phyloP scores from a whole-genome alignment of 2,888 invertebrate species.

The Lordiphosa andalusiaca region DNA sequence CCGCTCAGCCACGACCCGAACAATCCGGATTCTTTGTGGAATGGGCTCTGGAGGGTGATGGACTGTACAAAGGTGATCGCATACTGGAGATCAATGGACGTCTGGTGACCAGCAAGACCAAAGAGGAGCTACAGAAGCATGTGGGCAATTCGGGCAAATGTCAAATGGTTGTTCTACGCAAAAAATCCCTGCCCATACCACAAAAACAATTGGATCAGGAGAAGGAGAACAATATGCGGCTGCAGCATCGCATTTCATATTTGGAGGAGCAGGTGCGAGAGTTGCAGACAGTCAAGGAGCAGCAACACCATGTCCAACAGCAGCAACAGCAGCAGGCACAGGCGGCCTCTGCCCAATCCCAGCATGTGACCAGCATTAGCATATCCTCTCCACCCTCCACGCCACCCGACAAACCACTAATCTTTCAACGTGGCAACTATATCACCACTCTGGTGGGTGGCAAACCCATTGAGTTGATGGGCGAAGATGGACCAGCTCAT shows the following conservation, averaged over 20 bases:
- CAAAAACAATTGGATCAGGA: slow-evolving; percentile 79
- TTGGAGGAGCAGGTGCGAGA: slow-evolving; percentile 92
- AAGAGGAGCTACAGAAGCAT: slow-evolving; percentile 87
- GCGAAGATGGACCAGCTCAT: slow-evolving; percentile 63
- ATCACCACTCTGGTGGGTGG: slow-evolving; percentile 86
- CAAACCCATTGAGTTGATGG: slow-evolving; percentile 78
- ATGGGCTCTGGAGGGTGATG: slow-evolving; percentile 90
- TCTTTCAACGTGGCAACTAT: slow-evolving; percentile 90
- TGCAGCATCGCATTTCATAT: slow-evolving; percentile 93
- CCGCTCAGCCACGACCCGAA: slow-evolving; percentile 85
- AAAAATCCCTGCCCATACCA: slow-evolving; percentile 74
- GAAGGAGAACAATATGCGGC: slow-evolving; percentile 89
- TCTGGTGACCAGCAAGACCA: slow-evolving; percentile 85
- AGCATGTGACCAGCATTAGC: slow-evolving; percentile 86
- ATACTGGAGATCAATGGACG: slow-evolving; percentile 91
- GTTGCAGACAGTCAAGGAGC: slow-evolving; percentile 80
- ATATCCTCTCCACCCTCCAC: slow-evolving; percentile 84
- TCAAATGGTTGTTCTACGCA: slow-evolving; percentile 79
- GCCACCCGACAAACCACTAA: slow-evolving; percentile 82
- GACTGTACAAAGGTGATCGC: slow-evolving; percentile 87
- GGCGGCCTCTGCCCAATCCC: no score
- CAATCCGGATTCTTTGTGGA: slow-evolving; percentile 87
- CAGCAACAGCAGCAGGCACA: slow-evolving; percentile 27
- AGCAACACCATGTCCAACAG: slow-evolving; percentile 30
- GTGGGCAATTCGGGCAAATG: slow-evolving; percentile 81